Evolutionary conservation across 2,888 invertebrate genomes (phyloP), one percentile per base, ranked within the genome.

Genomic region (Chymomyza procnemis): DNA sequence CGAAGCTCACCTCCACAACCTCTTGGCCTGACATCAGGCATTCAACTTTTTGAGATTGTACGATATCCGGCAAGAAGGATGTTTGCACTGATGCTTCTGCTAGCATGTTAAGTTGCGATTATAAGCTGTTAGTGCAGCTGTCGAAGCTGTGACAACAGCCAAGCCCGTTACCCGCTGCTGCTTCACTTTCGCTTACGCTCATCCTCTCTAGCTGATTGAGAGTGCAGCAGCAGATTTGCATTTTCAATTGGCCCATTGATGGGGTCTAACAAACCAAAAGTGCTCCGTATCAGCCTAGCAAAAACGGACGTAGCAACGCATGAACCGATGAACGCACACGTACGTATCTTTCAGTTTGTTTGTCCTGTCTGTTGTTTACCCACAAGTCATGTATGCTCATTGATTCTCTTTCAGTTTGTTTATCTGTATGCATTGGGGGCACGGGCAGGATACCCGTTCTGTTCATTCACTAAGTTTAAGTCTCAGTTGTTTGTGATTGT

Each of bases 21-120:
- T 8, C 0, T 8, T 26, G 26, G 6, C 26, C 26, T 26, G 64
- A 41, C 67, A 56, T 64, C 73, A 75, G 62, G 64, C 67, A 74
- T 65, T 72, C 66, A 66, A 66, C 68, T 71, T 60, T 61, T 54
- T 22, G 54, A 81, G 74, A 79, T 85, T 85, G 79, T 85, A 79
- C 78, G 85, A 87, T 85, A 87, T 86, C 86, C 86, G 86, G 84
- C 72, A 72, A 72, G 76, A 59, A 84, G 85, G 79, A 84, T 84
- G 87, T 84, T 80, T 85, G 87, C 83, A 67, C 75, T 82, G 87
- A 78, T 87, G 83, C 83, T 73, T 82, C 83, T 70, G 86, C 81
- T 78, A 79, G 86, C 86, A 84, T 87, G 83, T 87, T 84, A 84
- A 84, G 83, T 84, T 84, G 83, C 83, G 83, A 84, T 84, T 84